A percentile compares a stretch with the other conserved stretches of the same genome.
Conservation (phyloP, 2,888 invertebrate species). For the Panopea generosa region DNA sequence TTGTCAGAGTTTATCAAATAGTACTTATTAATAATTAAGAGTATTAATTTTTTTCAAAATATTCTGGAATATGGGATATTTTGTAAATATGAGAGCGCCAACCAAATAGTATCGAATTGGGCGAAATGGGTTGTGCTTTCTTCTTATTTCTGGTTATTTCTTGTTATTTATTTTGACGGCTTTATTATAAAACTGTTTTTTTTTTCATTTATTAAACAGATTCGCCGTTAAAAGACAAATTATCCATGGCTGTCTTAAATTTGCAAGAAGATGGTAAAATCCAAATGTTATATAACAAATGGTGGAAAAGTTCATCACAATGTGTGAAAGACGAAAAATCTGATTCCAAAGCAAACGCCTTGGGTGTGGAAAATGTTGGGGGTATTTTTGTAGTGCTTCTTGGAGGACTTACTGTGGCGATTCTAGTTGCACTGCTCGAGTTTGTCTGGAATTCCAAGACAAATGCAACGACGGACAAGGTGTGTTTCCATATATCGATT, state of each 20-base stretch:
- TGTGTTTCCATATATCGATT: too few species aligned
- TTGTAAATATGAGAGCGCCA: too few species aligned
- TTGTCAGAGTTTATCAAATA: too few species aligned
- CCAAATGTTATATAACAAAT: conserved; percentile 94
- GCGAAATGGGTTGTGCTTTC: too few species aligned
- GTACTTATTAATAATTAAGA: too few species aligned
- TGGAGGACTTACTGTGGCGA: conserved; percentile 95
- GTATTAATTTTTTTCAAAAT: too few species aligned
- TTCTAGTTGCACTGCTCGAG: conserved; percentile 96
- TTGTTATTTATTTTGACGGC: too few species aligned
- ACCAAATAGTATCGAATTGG: too few species aligned
- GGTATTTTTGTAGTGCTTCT: conserved; percentile 98
- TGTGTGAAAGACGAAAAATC: conserved; percentile 88
- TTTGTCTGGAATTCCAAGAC: conserved; percentile 87
- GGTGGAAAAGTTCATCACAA: conserved; percentile 90
- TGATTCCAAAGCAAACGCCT: conserved; percentile 94
- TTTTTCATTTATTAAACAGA: conserved; percentile 86
- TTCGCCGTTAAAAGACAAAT: conserved; percentile 98
- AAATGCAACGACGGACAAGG: conserved; percentile 80
- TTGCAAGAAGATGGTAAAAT: conserved; percentile 98
- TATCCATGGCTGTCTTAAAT: conserved; percentile 97
- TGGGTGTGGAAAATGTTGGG: conserved; percentile 95
- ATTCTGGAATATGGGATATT: too few species aligned
- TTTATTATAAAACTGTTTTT: too few species aligned
- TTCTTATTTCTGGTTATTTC: too few species aligned